Conservation (phyloP, 2,113 vertebrate species). For the Atractosteus spatula region DNA sequence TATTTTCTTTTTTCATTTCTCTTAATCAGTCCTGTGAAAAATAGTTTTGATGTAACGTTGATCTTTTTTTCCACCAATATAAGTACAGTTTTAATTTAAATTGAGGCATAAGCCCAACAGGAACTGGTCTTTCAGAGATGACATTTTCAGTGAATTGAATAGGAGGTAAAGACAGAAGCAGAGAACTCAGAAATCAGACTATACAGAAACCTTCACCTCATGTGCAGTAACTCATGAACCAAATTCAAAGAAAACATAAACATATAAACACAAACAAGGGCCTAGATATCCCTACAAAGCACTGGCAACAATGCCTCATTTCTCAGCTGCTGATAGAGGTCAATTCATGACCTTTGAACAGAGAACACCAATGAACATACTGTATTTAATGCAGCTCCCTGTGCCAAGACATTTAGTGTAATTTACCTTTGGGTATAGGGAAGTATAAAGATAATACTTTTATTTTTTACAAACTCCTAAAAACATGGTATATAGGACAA, state of each 20-base stretch:
- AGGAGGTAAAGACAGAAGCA: too few relatives aligned
- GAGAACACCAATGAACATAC: conserved; percentile 11
- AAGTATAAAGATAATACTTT: background rate
- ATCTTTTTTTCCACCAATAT: too few relatives aligned
- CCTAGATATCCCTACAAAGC: background rate
- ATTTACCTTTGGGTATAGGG: background rate
- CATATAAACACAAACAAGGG: background rate
- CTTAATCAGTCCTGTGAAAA: too few relatives aligned
- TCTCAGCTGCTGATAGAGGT: background rate
- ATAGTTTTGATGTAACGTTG: too few relatives aligned
- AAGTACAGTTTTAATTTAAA: conserved; percentile 9
- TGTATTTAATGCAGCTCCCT: conserved; percentile 1
- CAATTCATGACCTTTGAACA: conserved; percentile 8
- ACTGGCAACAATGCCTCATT: conserved; percentile 3
- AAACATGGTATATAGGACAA: background rate
- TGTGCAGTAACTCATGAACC: background rate
- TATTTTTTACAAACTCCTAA: background rate
- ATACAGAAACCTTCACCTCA: too few relatives aligned
- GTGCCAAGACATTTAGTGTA: background rate
- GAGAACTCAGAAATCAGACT: too few relatives aligned
- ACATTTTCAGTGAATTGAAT: too few relatives aligned
- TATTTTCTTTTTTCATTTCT: too few relatives aligned
- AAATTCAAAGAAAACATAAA: background rate
- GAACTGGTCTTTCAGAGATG: too few relatives aligned
- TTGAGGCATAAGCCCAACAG: too few relatives aligned